Evolutionary conservation across 2,797 vertebrate genomes (phyloP).

Genomic region (Tenualosa ilisha): DNA sequence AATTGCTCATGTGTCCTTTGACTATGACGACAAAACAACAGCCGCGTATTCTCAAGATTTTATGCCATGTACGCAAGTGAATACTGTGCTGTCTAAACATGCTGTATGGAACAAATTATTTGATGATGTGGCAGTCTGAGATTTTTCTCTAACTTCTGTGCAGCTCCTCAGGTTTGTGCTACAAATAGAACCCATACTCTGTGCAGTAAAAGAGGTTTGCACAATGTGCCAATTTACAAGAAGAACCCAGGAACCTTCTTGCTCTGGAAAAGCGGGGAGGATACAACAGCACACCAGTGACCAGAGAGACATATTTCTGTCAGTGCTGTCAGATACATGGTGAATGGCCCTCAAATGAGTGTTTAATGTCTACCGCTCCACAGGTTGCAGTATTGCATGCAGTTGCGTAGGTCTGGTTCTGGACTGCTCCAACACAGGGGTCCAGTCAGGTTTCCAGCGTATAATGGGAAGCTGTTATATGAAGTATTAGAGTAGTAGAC

Average conservation of each 20-base stretch:
- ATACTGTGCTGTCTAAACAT: neutral
- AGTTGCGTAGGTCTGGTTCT: neutral
- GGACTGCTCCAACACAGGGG: neutral
- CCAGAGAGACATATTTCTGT: neutral
- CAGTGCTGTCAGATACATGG: neutral
- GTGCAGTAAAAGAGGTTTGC: neutral
- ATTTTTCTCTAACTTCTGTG: neutral
- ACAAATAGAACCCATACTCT: neutral
- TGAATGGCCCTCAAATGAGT: neutral
- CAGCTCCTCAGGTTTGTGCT: neutral
- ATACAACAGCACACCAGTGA: neutral
- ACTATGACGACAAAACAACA: neutral
- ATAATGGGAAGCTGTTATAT: neutral
- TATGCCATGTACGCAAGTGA: neutral
- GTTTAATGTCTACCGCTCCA: neutral
- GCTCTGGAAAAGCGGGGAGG: neutral
- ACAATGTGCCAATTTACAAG: neutral
- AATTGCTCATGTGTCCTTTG: neutral
- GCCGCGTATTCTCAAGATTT: neutral
- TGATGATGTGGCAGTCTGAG: neutral
- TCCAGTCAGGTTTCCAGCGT: neutral
- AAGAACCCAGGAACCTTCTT: neutral
- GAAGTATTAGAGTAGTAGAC: neutral
- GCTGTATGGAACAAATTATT: neutral
- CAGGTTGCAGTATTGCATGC: neutral